Base-by-base conservation (phyloP, 2,797 vertebrate species). In the Scleropages formosus region DNA sequence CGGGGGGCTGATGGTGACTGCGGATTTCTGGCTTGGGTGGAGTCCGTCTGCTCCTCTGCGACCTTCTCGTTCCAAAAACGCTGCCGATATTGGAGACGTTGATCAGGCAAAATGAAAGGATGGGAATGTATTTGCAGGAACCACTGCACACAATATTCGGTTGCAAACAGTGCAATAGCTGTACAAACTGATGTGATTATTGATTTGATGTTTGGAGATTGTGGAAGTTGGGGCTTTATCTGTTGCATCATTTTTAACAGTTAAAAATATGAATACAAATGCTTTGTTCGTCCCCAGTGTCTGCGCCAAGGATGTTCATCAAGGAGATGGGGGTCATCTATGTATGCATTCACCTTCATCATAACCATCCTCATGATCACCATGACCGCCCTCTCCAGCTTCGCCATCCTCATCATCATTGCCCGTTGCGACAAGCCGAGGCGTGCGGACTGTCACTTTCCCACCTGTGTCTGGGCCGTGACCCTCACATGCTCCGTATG, bases 251-350 rank as follows among this genome's bases (percentile, higher is more conserved):
- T 51, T 39, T 70, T 59, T 47, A n/a, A n/a, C n/a, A n/a, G n/a
- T 51, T 68, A 62, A 69, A 15, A 66, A 56, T 39, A 4, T 72
- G 18, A 20, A 61, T 8, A 61, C 3, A n/a, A 16, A 61, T 62
- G 39, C 71, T 75, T 58, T 56, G 51, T 76, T 61, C 18, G 31
- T 60, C 67, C 75, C 58, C 75, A 76, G 67, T 12, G 18, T 47
- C 70, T 46, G 16, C 66, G 31, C 15, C 46, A 44, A 24, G 75
- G 74, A 62, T 20, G 26, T 20, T 49, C 44, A 26, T 16, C 58
- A 76, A 13, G 58, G 59, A 76, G 75, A 70, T n/a, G 61, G 22
- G n/a, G 0, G 39, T 22, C 44, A 51, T 63, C 67, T 44, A 22
- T 70, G 46, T 60, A 22, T 49, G 9, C 74, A 24, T 11, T 66